Evolutionary conservation across 2,113 vertebrate species (phyloP).

Genomic region (Notarius quadriscutis): DNA sequence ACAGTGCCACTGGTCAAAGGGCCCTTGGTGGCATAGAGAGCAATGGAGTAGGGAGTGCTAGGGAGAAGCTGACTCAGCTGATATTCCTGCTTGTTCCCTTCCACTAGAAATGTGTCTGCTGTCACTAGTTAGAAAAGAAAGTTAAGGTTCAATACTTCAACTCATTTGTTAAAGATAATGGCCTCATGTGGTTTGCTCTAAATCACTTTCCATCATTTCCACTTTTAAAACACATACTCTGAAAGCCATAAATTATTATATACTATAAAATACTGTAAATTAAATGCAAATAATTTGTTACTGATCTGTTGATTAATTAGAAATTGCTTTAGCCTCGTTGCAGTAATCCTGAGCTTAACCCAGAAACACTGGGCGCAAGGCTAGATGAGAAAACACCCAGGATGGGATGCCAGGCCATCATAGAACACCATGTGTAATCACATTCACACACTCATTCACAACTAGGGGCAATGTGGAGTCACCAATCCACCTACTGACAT

Average conservation of each 20-base stretch:
- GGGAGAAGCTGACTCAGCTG: slow-evolving; percentile 85
- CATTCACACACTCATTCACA: background rate
- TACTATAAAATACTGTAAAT: background rate
- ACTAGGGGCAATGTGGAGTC: background rate
- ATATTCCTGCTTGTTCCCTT: slow-evolving; percentile 84
- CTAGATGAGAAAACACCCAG: background rate
- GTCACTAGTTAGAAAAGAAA: slow-evolving; percentile 69
- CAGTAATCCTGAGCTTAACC: background rate
- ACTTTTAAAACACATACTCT: background rate
- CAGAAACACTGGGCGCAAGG: background rate
- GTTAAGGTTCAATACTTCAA: background rate
- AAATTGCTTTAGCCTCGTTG: no score
- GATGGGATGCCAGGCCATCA: background rate
- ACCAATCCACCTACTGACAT: background rate
- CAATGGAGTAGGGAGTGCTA: slow-evolving; percentile 83
- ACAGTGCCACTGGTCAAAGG: slow-evolving; percentile 86
- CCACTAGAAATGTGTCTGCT: slow-evolving; percentile 89
- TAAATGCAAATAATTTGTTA: background rate
- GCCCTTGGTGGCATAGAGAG: slow-evolving; percentile 87
- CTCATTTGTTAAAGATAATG: background rate
- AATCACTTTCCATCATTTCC: background rate
- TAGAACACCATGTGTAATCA: background rate
- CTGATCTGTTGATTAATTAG: no score
- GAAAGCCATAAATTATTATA: background rate
- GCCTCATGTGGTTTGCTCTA: background rate